phyloP scores from a whole-genome alignment of 2,797 vertebrate genomes.

The Propithecus deckenii region DNA sequence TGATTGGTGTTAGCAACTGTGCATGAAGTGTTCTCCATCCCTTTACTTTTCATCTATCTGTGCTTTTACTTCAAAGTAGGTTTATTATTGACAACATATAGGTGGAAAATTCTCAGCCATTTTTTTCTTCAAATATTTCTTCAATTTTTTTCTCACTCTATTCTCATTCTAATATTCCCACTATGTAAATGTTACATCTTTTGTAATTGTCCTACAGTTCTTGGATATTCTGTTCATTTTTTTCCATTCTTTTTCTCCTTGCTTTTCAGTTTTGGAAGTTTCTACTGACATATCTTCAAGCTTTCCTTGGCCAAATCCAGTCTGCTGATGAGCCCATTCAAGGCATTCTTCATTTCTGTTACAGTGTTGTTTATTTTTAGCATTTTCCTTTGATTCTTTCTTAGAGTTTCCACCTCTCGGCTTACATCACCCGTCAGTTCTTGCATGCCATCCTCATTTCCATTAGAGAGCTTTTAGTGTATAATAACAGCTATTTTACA shows the following conservation, averaged over 20 bases:
- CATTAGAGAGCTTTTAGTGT: background rate
- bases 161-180: background rate
- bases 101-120: background rate
- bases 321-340: background rate
- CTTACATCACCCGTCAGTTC: background rate
- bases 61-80: background rate
- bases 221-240: background rate
- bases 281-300: background rate
- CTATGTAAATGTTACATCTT: background rate
- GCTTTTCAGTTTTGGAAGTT: background rate
- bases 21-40: background rate
- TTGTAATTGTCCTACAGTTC: background rate
- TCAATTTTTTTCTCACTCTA: background rate
- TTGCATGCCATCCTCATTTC: background rate
- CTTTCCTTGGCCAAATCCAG: background rate
- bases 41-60: background rate
- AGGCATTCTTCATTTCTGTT: background rate
- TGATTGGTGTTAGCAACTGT: background rate
- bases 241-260: background rate
- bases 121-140: background rate
- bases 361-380: background rate
- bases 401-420: background rate
- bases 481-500: background rate
- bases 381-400: background rate
- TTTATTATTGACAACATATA: background rate